A percentile compares a stretch with the other conserved stretches of the same genome.
Conservation (phyloP, 2,888 invertebrate genomes). For the Iselma pallidipennis region DNA sequence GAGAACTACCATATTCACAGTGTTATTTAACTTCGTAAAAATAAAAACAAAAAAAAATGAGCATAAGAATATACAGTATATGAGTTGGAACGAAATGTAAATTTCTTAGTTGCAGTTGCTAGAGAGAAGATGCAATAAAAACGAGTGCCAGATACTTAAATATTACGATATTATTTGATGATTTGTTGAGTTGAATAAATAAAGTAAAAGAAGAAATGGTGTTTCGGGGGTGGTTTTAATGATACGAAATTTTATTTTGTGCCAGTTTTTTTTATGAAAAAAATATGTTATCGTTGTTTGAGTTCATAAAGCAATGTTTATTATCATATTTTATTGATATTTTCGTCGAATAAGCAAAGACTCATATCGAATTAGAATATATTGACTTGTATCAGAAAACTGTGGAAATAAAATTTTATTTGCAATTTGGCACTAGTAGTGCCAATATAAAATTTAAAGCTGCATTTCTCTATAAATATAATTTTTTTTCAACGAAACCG, state of each 20-base stretch:
- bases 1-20: constrained; percentile 30
- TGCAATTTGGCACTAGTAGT: constrained; percentile 33
- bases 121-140: constrained; percentile 4
- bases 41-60: not conserved
- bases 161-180: constrained; percentile 6
- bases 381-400: constrained; percentile 31
- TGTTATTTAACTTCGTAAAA: constrained; percentile 1
- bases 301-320: constrained; percentile 43
- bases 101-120: not conserved
- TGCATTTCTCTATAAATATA: constrained; percentile 31
- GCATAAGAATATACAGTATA: not conserved
- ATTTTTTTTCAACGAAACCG: constrained; percentile 24
- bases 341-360: constrained; percentile 43
- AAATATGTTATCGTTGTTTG: constrained; percentile 42
- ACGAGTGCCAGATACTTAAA: constrained; percentile 4
- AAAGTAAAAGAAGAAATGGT: not conserved
- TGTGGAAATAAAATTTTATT: constrained; percentile 49
- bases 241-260: constrained; percentile 9
- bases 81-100: constrained; percentile 2
- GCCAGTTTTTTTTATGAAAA: constrained; percentile 11
- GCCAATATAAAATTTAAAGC: constrained; percentile 47
- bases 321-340: constrained; percentile 45
- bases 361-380: constrained; percentile 45
- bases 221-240: constrained; percentile 7
- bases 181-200: constrained; percentile 8